These are phyloP conservation scores for Rhopalosiphum padi DNA, from an alignment of 1,140 invertebrate genomes.

Conservation along the genomic window DNA sequence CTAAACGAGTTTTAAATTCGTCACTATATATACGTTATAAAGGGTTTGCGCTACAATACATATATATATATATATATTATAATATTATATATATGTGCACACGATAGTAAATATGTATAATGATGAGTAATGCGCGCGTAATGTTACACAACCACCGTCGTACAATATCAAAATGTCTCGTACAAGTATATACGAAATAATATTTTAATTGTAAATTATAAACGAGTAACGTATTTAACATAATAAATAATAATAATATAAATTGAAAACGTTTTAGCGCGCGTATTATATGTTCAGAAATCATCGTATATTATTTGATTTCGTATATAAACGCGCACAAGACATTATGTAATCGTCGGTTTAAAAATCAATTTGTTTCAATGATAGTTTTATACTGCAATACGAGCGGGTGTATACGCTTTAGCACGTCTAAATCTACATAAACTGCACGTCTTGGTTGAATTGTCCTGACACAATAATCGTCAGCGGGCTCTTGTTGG, in stretches of 20 bases:
- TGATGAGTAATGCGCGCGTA: neutral
- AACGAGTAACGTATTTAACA: neutral
- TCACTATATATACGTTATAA: neutral
- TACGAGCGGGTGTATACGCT: too few species aligned
- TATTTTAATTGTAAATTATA: neutral
- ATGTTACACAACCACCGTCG: neutral
- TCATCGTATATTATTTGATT: neutral
- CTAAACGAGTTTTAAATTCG: slow-evolving; percentile 43
- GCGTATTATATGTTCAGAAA: neutral
- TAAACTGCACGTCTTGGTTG: too few species aligned
- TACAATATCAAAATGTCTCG: neutral
- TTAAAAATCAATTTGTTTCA: neutral
- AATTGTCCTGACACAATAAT: too few species aligned
- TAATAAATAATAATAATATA: too few species aligned
- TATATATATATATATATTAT: neutral
- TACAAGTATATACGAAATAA: neutral
- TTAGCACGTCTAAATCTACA: too few species aligned
- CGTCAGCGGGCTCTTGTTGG: too few species aligned
- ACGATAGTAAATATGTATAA: neutral
- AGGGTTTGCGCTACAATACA: neutral
- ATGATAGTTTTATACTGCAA: neutral
- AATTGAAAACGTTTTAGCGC: neutral
- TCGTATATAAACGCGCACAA: too few species aligned
- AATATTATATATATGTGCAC: neutral
- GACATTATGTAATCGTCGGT: neutral